Evolutionary conservation across 2,113 vertebrate species (phyloP).

Genomic region (Cavia aperea): DNA sequence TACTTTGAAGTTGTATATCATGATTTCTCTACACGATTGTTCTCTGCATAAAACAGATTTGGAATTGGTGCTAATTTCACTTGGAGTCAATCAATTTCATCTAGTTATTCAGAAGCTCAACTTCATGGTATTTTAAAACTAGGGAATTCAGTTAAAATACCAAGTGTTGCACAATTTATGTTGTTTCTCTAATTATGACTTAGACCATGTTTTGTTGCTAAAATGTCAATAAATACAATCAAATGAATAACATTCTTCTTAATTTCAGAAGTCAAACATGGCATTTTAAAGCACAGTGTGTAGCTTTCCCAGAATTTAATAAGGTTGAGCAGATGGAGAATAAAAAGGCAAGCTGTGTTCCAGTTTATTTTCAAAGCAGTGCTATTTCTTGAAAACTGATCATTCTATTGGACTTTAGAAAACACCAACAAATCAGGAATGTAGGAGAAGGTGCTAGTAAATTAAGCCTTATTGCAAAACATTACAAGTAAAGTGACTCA

Average conservation of each 20-base stretch:
- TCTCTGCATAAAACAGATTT: not conserved
- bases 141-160: constrained; percentile 18
- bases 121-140: not conserved
- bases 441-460: constrained; percentile 42
- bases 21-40: not conserved
- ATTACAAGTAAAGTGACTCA: constrained; percentile 56
- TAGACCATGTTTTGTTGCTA: constrained; percentile 38
- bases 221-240: constrained; percentile 51
- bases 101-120: constrained; percentile 3
- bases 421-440: constrained; percentile 48
- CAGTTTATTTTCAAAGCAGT: constrained; percentile 57
- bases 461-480: constrained; percentile 59
- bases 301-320: constrained; percentile 60
- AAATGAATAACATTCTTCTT: constrained; percentile 16
- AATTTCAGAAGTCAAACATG: constrained; percentile 44
- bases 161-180: not conserved
- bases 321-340: constrained; percentile 49
- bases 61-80: not conserved
- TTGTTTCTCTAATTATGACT: constrained; percentile 42
- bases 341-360: constrained; percentile 56
- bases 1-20: not conserved
- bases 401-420: constrained; percentile 51
- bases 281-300: constrained; percentile 45
- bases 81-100: not conserved
- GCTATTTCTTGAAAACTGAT: constrained; percentile 51